These are phyloP conservation scores for Griposia aprilina DNA, from an alignment of 2,888 invertebrate genomes.

Conservation along the genomic window DNA sequence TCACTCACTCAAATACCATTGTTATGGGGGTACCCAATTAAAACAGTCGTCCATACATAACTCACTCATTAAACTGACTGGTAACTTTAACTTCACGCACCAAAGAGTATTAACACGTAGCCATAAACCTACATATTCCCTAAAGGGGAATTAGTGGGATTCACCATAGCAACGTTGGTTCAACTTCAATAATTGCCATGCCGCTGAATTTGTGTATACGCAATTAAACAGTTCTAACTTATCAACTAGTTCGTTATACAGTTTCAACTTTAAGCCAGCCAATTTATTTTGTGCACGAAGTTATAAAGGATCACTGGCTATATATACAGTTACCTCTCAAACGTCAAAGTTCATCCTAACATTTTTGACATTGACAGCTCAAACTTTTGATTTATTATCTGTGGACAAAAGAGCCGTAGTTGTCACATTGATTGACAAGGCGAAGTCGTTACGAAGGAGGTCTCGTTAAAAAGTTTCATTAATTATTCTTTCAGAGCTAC, in stretches of 20 bases:
- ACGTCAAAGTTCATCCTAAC: conserved; percentile 38
- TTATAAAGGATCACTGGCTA: conserved; percentile 6
- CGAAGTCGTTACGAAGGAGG: conserved; percentile 54
- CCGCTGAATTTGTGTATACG: conserved; percentile 43
- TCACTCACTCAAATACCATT: too few relatives aligned
- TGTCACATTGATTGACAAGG: conserved; percentile 64
- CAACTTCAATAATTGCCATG: conserved; percentile 50
- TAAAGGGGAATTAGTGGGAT: conserved; percentile 40
- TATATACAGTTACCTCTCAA: conserved; percentile 41
- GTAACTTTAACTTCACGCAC: conserved; percentile 14
- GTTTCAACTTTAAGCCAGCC: conserved; percentile 27
- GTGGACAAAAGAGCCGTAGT: conserved; percentile 58
- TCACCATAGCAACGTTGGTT: conserved; percentile 21
- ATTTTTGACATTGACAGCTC: conserved; percentile 60
- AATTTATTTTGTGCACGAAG: conserved; percentile 25
- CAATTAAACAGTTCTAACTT: conserved; percentile 49
- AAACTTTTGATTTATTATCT: conserved; percentile 64
- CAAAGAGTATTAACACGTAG: conserved; percentile 27
- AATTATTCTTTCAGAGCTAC: conserved; percentile 57
- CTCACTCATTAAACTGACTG: conserved; percentile 30
- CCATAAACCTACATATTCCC: conserved; percentile 28
- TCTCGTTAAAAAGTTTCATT: conserved; percentile 64
- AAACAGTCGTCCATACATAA: background rate
- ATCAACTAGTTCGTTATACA: conserved; percentile 38
- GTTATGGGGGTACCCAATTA: conserved; percentile 4